Base-by-base conservation (phyloP, 2,113 vertebrate species). In the Tringa solitaria region DNA sequence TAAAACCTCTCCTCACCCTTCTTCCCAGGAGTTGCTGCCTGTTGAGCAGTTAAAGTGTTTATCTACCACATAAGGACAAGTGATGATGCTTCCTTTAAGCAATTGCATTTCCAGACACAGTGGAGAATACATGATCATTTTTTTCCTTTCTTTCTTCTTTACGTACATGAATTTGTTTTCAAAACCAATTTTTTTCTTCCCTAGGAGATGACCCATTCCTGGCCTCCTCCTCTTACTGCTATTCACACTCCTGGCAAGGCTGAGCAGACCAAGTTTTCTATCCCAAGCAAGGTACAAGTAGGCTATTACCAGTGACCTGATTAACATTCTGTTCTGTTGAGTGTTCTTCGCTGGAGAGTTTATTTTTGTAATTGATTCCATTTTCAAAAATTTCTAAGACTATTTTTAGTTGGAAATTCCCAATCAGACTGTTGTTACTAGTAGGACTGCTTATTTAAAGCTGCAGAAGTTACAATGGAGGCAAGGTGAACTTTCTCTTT, bases 161-260 rank as follows among this genome's bases (percentile, higher is more conserved):
- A 20, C 32, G 61, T 83, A 48, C 21, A 24, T 45, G 43, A 56
- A 74, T 85, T 63, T 95, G 53, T 87, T 97, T 78, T 80, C 68
- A 95, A 85, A 94, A 59, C 14, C 10, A 23, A 88, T 12, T 83
- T 90, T 88, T 97, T 93, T 91, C 73, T 69, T 94, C 60, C 87
- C 68, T 95, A 97, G 99, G 98, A 99, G 98, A 99, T 99, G 99
- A 99, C 98, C 90, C 99, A 99, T 97, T 98, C 99, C 90, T 99
- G 99, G 99, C 98, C 99, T 83, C 98, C 98, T 95, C 98, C 99
- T 86, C 98, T 99, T 78, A 99, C 98, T 84, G 98, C 98, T 96
- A 99, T 99, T 96, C 99, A 99, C 84, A 99, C 98, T 86, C 98
- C 98, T 11, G 98, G 98, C 94, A 99, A 99, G 92, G 98, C 98